Conservation (phyloP, 2,797 vertebrate genomes). For the Triplophysa yarkandensis region DNA sequence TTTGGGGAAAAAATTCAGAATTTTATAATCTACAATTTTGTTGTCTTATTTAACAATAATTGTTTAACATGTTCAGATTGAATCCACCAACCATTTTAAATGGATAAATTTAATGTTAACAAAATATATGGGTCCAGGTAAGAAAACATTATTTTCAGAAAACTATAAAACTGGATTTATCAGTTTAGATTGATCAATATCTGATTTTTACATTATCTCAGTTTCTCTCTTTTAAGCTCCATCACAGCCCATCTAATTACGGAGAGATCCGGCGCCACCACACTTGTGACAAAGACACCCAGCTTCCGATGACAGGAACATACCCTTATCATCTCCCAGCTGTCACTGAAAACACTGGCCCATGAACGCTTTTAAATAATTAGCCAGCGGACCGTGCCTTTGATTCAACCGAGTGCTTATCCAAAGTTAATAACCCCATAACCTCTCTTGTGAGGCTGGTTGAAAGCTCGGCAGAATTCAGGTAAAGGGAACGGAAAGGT, state of each 20-base stretch:
- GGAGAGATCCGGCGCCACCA: not conserved
- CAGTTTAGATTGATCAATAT: not conserved
- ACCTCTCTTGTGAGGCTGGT: not conserved
- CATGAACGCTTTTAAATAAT: slow-evolving; percentile 29
- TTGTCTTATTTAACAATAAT: too few relatives aligned
- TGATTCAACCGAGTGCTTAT: slow-evolving; percentile 16
- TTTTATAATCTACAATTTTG: too few relatives aligned
- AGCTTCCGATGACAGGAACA: slow-evolving; percentile 26
- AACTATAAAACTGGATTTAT: too few relatives aligned
- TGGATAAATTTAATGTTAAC: too few relatives aligned
- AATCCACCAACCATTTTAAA: too few relatives aligned
- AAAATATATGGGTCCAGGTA: too few relatives aligned
- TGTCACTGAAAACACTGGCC: slow-evolving; percentile 23
- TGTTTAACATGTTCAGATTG: too few relatives aligned
- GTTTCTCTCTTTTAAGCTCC: slow-evolving; percentile 10
- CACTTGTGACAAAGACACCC: slow-evolving; percentile 15
- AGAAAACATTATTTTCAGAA: too few relatives aligned
- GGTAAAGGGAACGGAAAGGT: slow-evolving; percentile 15
- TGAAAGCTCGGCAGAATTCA: slow-evolving; percentile 19
- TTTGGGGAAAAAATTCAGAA: too few relatives aligned
- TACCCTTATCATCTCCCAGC: slow-evolving; percentile 30
- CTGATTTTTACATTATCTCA: not conserved
- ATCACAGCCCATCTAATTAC: slow-evolving; percentile 1
- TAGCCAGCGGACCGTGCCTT: slow-evolving; percentile 16
- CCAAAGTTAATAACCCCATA: slow-evolving; percentile 30